These are phyloP conservation scores for Cassiopea andromeda DNA, from an alignment of 30 jellyfish, hydroid and myxozoan species.

Conservation along the genomic window DNA sequence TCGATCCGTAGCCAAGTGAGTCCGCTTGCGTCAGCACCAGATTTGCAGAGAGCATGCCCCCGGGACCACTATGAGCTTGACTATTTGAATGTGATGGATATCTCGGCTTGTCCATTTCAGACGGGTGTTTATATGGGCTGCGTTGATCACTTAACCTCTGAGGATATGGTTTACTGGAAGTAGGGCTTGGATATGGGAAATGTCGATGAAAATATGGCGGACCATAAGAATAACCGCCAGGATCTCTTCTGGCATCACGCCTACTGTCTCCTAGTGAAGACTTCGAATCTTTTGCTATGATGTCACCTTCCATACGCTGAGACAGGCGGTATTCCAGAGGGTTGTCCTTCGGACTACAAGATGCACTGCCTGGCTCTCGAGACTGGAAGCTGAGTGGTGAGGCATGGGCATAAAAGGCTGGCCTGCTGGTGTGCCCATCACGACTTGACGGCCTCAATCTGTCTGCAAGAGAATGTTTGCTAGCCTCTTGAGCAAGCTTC, in stretches of 20 bases:
- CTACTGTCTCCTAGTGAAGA: slow-evolving; percentile 43
- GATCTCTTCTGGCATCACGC: slow-evolving; percentile 56
- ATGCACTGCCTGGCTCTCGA: slow-evolving; percentile 62
- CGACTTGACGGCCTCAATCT: slow-evolving; percentile 68
- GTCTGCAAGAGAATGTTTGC: slow-evolving; percentile 60
- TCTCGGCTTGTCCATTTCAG: slow-evolving; percentile 57
- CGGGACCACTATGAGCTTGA: slow-evolving; percentile 68
- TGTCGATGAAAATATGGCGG: slow-evolving; percentile 51
- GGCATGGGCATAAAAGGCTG: slow-evolving; percentile 67
- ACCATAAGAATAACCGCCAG: slow-evolving; percentile 38
- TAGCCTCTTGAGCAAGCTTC: slow-evolving; percentile 45
- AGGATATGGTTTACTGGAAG: slow-evolving; percentile 40
- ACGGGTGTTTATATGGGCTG: slow-evolving; percentile 67
- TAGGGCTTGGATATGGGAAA: slow-evolving; percentile 42
- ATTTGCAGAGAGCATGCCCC: slow-evolving; percentile 69
- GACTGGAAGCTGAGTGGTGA: slow-evolving; percentile 69
- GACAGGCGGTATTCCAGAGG: slow-evolving; percentile 51
- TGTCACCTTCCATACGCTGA: slow-evolving; percentile 48
- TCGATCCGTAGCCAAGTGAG: slow-evolving; percentile 63
- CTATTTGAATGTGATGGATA: slow-evolving; percentile 64
- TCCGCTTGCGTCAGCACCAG: slow-evolving; percentile 73
- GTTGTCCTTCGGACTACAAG: slow-evolving; percentile 67
- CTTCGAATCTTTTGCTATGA: slow-evolving; percentile 48
- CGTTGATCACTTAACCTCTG: slow-evolving; percentile 69
- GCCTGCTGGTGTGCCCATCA: slow-evolving; percentile 69